phyloP scores from a whole-genome alignment of 2,888 invertebrate species.

The Netelia fuscicornis region DNA sequence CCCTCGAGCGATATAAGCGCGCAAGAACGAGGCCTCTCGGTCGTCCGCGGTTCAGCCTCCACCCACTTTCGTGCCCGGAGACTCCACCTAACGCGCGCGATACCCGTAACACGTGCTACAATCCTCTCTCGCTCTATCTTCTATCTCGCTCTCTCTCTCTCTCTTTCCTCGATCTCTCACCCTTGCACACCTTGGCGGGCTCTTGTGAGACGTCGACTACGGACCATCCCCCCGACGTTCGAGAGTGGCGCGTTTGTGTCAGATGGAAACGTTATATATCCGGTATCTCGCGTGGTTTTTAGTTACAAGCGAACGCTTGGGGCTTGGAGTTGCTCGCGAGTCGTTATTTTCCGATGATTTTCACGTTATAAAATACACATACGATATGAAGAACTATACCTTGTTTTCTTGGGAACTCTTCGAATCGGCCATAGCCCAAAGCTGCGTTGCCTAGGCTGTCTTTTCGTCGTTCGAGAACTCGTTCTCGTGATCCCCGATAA shows the following conservation, averaged over 20 bases:
- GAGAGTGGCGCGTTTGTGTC: slow-evolving; percentile 31
- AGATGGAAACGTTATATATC: slow-evolving; percentile 8
- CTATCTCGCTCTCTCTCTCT: slow-evolving; percentile 18
- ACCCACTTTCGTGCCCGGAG: slow-evolving; percentile 81
- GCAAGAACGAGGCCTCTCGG: slow-evolving; percentile 72
- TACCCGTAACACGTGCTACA: slow-evolving; percentile 77
- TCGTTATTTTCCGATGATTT: background rate
- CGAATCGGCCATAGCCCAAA: slow-evolving; percentile 67
- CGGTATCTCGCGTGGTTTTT: slow-evolving; percentile 4
- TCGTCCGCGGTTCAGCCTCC: slow-evolving; percentile 80
- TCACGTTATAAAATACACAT: background rate
- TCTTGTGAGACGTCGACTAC: slow-evolving; percentile 2
- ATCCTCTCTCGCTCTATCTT: slow-evolving; percentile 3
- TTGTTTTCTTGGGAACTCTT: slow-evolving; percentile 62
- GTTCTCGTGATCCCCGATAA: slow-evolving; percentile 29
- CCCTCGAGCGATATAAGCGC: slow-evolving; percentile 64
- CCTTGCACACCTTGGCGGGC: slow-evolving; percentile 45
- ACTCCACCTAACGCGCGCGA: slow-evolving; percentile 81
- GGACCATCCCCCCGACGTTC: slow-evolving; percentile 25
- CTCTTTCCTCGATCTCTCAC: slow-evolving; percentile 18
- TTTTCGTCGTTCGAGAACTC: slow-evolving; percentile 31
- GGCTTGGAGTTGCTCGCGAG: background rate
- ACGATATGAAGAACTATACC: slow-evolving; percentile 32
- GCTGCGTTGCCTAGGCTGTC: slow-evolving; percentile 50
- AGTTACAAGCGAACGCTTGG: background rate